Evolutionary conservation across 2,113 vertebrate genomes (phyloP).

Genomic region (Corythaixoides concolor): DNA sequence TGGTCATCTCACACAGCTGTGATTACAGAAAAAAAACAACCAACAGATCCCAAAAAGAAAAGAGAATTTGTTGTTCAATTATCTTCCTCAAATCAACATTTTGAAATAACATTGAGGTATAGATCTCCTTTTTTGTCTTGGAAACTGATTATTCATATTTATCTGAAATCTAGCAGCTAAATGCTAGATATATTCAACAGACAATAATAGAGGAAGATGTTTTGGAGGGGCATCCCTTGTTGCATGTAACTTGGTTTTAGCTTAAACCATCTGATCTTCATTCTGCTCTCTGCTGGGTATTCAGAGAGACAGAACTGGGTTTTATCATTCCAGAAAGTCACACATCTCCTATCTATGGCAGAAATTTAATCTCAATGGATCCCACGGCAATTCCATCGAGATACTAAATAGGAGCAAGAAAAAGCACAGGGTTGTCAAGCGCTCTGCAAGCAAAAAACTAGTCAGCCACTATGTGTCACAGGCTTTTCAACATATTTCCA

Average conservation of each 20-base stretch:
- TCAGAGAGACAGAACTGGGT: not conserved
- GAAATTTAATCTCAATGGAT: slow-evolving; percentile 11
- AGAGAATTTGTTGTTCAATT: not conserved
- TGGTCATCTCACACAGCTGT: not conserved
- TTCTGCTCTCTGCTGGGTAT: not conserved
- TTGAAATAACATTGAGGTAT: not conserved
- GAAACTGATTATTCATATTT: not conserved
- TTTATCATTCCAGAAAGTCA: slow-evolving; percentile 30
- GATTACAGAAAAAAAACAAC: not conserved
- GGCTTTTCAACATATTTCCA: slow-evolving; percentile 22
- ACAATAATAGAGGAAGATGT: not conserved
- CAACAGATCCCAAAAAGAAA: not conserved
- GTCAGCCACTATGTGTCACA: not conserved
- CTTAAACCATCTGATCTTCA: not conserved
- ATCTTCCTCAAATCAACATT: not conserved
- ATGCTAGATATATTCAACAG: not conserved
- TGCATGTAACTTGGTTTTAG: not conserved
- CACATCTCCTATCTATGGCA: not conserved
- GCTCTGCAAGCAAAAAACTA: not conserved
- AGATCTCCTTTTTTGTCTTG: not conserved
- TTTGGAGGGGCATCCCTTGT: not conserved
- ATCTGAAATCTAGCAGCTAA: not conserved
- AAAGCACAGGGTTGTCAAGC: not conserved
- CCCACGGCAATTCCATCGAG: slow-evolving; percentile 17
- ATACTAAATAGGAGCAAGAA: not conserved